Evolutionary conservation across 53 echinoderm and acorn worm species (phyloP).

Genomic region (Glandiceps talaboti): DNA sequence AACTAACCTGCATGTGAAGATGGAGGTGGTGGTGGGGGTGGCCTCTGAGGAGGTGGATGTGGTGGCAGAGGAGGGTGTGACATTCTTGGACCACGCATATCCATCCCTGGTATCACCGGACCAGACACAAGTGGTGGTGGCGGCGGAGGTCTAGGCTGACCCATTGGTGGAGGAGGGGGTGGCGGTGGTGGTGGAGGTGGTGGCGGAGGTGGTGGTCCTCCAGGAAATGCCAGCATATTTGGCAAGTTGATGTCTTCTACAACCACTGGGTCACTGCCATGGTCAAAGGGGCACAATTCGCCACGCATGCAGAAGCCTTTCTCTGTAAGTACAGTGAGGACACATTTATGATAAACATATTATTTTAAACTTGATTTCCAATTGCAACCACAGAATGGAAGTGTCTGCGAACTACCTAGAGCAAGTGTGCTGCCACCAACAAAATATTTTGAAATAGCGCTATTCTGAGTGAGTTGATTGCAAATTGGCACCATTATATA

Average conservation of each 20-base stretch:
- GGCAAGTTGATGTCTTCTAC: constrained; percentile 69
- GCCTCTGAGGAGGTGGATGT: constrained; percentile 10
- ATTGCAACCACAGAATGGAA: no score
- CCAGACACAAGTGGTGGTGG: no score
- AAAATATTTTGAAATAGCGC: no score
- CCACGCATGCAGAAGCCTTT: constrained; percentile 97
- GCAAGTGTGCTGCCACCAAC: no score
- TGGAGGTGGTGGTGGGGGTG: constrained; percentile 21
- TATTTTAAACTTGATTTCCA: no score
- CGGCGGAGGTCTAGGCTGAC: background rate
- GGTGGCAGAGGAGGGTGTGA: background rate
- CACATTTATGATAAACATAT: no score
- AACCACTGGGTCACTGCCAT: constrained; percentile 82
- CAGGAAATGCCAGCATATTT: constrained; percentile 5
- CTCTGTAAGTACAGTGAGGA: constrained; percentile 46
- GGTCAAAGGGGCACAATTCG: constrained; percentile 87
- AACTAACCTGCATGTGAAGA: constrained; percentile 4
- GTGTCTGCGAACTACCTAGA: no score
- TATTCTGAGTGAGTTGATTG: background rate
- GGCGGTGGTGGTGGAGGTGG: constrained; percentile 51
- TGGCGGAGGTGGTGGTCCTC: constrained; percentile 10
- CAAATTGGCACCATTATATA: background rate
- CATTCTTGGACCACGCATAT: no score
- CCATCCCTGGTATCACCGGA: no score
- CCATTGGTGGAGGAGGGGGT: constrained; percentile 27